phyloP scores from a whole-genome alignment of 2,888 invertebrate species.

The Drosophila engyochracea region DNA sequence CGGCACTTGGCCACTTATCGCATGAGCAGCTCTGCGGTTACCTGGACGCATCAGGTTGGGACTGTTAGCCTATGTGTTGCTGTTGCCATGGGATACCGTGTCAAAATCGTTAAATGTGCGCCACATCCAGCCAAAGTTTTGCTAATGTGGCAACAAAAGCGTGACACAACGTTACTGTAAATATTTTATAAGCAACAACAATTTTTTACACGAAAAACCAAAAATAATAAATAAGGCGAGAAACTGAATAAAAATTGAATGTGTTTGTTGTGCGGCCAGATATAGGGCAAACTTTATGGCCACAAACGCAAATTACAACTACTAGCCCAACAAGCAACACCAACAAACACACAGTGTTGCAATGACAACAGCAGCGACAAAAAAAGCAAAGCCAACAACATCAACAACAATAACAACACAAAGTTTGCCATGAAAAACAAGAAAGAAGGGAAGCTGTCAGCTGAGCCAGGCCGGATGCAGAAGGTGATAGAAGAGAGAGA shows the following conservation, averaged over 20 bases:
- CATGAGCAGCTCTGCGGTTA: constrained; percentile 50
- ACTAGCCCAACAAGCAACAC: constrained; percentile 40
- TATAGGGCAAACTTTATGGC: constrained; percentile 67
- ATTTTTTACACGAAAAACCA: constrained; percentile 9
- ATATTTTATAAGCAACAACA: constrained; percentile 49
- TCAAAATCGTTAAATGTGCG: constrained; percentile 49
- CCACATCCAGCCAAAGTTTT: constrained; percentile 40
- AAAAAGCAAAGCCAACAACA: constrained; percentile 35
- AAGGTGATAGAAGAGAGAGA: constrained; percentile 65
- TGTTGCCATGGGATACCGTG: constrained; percentile 36
- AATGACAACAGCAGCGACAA: constrained; percentile 34
- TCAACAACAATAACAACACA: constrained; percentile 50
- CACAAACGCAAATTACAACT: constrained; percentile 76
- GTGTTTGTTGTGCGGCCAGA: constrained; percentile 56
- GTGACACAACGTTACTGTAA: constrained; percentile 55
- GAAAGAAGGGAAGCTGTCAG: constrained; percentile 24
- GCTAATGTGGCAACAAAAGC: constrained; percentile 57
- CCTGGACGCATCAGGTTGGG: constrained; percentile 32
- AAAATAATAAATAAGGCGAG: constrained; percentile 16
- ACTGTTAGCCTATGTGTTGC: constrained; percentile 16
- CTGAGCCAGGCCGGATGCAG: constrained; percentile 21
- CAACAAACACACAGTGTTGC: constrained; percentile 18
- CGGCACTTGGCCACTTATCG: constrained; percentile 27
- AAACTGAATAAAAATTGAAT: constrained; percentile 53
- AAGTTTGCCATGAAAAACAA: constrained; percentile 71